These are phyloP conservation scores for Oceanodroma tethys DNA, from an alignment of 2,113 vertebrate species.

Conservation along the genomic window DNA sequence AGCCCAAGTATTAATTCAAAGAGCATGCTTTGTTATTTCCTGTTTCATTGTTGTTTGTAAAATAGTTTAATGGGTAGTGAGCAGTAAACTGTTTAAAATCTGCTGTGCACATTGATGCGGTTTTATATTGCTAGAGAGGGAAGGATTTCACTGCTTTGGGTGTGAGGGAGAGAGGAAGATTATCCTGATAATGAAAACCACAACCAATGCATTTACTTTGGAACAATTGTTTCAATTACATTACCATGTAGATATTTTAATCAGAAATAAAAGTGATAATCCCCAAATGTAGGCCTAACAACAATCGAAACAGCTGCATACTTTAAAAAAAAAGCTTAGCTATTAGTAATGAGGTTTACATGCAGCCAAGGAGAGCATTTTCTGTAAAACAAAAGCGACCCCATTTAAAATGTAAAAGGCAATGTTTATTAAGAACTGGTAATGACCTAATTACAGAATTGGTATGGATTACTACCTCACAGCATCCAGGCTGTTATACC, in stretches of 20 bases:
- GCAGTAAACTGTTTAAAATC: constrained; percentile 55
- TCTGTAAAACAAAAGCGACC: neutral
- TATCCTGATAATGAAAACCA: constrained; percentile 59
- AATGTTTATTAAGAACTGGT: neutral
- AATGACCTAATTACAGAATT: neutral
- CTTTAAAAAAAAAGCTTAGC: neutral
- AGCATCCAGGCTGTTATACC: neutral
- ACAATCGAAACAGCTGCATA: neutral
- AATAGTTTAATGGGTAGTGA: constrained; percentile 57
- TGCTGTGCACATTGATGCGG: neutral
- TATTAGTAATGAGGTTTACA: constrained; percentile 19
- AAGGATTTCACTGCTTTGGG: constrained; percentile 17
- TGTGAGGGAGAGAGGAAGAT: constrained; percentile 24
- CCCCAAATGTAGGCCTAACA: constrained; percentile 28
- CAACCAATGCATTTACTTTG: constrained; percentile 46
- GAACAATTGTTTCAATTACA: constrained; percentile 51
- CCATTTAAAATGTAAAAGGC: neutral
- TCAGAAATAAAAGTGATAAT: constrained; percentile 62
- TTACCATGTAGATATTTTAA: constrained; percentile 50
- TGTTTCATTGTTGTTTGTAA: constrained; percentile 68
- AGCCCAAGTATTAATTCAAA: constrained; percentile 61
- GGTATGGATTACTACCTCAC: neutral
- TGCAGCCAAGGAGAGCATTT: neutral
- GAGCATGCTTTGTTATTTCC: constrained; percentile 71
- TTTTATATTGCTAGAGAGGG: constrained; percentile 15